Percentiles rank a stretch among this genome's conserved stretches.
Conservation (phyloP, 1,140 invertebrate genomes). For the Zaprionus kolodkinae region DNA sequence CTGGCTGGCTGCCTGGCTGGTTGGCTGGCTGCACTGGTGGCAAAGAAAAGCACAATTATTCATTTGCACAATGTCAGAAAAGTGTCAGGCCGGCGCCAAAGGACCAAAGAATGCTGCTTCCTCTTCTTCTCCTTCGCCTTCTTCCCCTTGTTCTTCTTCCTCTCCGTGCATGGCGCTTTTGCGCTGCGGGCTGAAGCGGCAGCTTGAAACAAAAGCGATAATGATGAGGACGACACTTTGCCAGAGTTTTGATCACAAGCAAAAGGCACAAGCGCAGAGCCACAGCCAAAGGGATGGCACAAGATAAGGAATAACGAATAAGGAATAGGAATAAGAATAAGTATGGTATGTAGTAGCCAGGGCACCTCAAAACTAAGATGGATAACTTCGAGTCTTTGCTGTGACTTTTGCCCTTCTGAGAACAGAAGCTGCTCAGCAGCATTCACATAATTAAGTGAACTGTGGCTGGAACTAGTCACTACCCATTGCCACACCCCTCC, state of each 20-base stretch:
- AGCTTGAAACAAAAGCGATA: slow-evolving; percentile 70
- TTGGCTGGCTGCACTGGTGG: slow-evolving; percentile 36
- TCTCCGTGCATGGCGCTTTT: slow-evolving; percentile 13
- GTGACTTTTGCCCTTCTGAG: slow-evolving; percentile 54
- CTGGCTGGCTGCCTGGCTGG: slow-evolving; percentile 10
- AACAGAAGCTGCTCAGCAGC: slow-evolving; percentile 18
- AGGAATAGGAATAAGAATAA: slow-evolving; percentile 3
- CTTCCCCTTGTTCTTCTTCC: no score
- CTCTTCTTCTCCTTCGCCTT: slow-evolving; percentile 28
- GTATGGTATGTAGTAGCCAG: slow-evolving; percentile 14
- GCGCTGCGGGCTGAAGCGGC: slow-evolving; percentile 17
- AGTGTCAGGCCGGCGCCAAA: slow-evolving; percentile 78
- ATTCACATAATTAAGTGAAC: slow-evolving; percentile 78
- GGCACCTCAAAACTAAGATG: slow-evolving; percentile 68
- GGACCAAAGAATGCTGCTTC: slow-evolving; percentile 74
- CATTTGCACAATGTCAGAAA: slow-evolving; percentile 81
- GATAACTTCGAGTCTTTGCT: slow-evolving; percentile 61
- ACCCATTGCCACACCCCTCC: no score
- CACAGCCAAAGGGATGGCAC: slow-evolving; percentile 1
- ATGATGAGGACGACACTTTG: slow-evolving; percentile 73
- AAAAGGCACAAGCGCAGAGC: slow-evolving; percentile 15
- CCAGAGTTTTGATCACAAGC: slow-evolving; percentile 54
- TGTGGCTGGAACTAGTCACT: slow-evolving; percentile 29
- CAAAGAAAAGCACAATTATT: slow-evolving; percentile 81
- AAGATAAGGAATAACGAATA: slow-evolving; percentile 12